Evolutionary conservation across 2,888 invertebrate species (phyloP).

Genomic region (Ceriagrion tenellum): DNA sequence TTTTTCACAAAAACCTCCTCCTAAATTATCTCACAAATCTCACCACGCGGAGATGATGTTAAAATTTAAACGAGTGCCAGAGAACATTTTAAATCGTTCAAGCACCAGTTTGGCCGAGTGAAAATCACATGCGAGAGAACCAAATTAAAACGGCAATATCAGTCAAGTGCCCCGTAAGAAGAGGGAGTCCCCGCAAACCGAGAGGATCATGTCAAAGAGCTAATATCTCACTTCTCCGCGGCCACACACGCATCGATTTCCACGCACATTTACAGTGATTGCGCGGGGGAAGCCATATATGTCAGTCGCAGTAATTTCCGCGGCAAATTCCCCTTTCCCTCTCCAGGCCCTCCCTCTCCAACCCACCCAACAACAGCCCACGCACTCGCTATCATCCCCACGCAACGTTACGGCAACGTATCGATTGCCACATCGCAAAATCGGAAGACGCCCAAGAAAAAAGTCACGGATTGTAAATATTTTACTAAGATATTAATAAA

Average conservation of each 20-base stretch:
- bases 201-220: not conserved
- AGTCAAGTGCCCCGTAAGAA: not conserved
- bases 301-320: conserved; percentile 36
- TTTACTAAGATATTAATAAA: no score
- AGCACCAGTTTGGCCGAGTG: not conserved
- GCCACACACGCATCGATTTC: not conserved
- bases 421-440: not conserved
- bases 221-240: conserved; percentile 5
- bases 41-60: no score
- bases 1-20: no score
- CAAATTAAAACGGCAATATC: not conserved
- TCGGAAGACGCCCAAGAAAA: not conserved
- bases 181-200: not conserved
- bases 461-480: no score
- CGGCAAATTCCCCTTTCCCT: not conserved
- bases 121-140: not conserved
- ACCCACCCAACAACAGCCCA: not conserved
- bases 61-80: no score
- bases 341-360: no score
- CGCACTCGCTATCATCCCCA: not conserved
- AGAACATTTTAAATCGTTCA: not conserved
- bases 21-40: no score
- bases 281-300: not conserved
- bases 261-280: conserved; percentile 20
- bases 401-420: not conserved